Evolutionary conservation across 2,113 vertebrate genomes (phyloP).

Genomic region (Mesoclemmys tuberculata): DNA sequence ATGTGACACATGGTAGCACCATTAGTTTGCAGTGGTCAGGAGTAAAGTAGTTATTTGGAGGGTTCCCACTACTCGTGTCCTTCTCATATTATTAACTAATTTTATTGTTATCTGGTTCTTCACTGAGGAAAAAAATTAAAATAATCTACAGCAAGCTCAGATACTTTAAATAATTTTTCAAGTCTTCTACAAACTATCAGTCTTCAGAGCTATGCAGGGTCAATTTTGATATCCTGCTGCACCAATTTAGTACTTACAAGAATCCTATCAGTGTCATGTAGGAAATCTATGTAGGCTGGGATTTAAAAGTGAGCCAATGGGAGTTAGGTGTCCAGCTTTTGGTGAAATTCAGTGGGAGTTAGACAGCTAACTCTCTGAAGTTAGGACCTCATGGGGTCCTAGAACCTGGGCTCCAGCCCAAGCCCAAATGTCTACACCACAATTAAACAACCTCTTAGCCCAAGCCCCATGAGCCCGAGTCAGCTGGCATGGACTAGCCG

Average conservation of each 20-base stretch:
- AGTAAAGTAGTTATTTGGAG: rapidly evolving
- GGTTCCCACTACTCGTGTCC: neutral
- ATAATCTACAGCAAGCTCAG: neutral
- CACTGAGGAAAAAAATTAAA: neutral
- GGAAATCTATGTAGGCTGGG: neutral
- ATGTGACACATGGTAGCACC: neutral
- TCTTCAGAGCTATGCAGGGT: neutral
- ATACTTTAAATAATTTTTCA: neutral
- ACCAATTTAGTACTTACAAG: neutral
- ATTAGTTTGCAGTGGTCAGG: neutral
- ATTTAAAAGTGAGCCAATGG: neutral
- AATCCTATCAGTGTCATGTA: neutral
- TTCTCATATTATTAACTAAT: neutral
- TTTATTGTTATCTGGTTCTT: neutral
- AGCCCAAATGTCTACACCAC: neutral
- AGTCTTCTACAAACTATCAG: neutral
- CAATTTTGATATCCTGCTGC: neutral
- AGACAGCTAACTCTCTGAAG: neutral
- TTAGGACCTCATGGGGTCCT: neutral
- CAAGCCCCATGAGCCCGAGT: neutral
- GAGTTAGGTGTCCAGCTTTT: neutral
- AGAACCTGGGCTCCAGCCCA: neutral
- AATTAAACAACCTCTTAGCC: neutral
- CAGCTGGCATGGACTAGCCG: neutral
- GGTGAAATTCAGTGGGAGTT: neutral